A percentile compares a stretch with the other conserved stretches of the same genome.
These are phyloP conservation scores for Hyperopisus bebe DNA, from an alignment of 2,113 vertebrate species.

Conservation along the genomic window DNA sequence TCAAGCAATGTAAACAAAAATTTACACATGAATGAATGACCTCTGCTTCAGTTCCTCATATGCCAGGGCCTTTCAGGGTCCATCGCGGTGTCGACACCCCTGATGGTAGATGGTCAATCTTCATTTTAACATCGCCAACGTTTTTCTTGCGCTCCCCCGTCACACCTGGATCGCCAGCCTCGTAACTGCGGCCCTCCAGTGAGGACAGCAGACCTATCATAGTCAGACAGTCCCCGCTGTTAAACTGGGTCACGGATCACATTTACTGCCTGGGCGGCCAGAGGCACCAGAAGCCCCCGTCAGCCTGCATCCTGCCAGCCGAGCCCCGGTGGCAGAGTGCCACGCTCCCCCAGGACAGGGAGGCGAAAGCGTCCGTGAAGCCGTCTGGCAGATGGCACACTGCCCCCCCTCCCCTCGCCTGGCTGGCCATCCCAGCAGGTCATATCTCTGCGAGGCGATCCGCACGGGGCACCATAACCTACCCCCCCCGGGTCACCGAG, in stretches of 20 bases:
- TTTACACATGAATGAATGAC: not conserved
- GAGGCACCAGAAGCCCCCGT: not conserved
- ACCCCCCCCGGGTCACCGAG: no score
- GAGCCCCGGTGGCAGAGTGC: not conserved
- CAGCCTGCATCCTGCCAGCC: constrained; percentile 10
- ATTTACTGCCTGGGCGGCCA: constrained; percentile 12
- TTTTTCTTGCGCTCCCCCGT: not conserved
- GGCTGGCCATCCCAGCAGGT: not conserved
- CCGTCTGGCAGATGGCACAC: not conserved
- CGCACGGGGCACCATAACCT: not conserved
- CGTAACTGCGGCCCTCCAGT: not conserved
- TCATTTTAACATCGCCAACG: not conserved
- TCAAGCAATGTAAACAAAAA: not conserved
- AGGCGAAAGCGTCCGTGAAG: constrained; percentile 3
- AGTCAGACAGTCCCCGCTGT: not conserved
- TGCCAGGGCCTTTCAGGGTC: not conserved
- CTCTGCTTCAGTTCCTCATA: not conserved
- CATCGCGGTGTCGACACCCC: not conserved
- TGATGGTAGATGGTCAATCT: not conserved
- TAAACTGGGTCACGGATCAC: constrained; percentile 25
- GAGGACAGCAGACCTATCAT: not conserved
- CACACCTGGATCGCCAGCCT: not conserved
- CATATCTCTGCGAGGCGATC: not conserved
- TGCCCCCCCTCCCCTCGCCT: not conserved
- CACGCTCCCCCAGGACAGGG: not conserved